Evolutionary conservation across 2,888 invertebrate species (phyloP).

Genomic region (Drosophila rellima): DNA sequence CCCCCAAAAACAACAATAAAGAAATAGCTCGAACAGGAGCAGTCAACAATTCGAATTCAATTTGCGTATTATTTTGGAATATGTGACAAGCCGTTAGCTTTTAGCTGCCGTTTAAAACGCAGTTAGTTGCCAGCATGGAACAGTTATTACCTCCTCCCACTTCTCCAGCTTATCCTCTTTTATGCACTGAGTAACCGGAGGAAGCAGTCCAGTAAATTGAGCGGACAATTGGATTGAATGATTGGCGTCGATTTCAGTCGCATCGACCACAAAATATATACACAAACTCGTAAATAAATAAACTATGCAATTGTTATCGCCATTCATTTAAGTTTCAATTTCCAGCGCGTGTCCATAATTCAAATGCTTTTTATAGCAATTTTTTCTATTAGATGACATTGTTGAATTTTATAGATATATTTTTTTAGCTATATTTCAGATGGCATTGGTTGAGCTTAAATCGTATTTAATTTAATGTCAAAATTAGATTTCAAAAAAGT

Average conservation of each 20-base stretch:
- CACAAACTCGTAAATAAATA: constrained; percentile 37
- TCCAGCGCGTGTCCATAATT: constrained; percentile 63
- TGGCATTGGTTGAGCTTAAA: constrained; percentile 26
- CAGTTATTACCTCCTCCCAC: constrained; percentile 6
- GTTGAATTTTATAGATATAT: background rate
- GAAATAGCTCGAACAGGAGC: constrained; percentile 17
- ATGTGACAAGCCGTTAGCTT: constrained; percentile 70
- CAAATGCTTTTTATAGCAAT: constrained; percentile 31
- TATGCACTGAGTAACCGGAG: constrained; percentile 9
- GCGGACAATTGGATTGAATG: constrained; percentile 64
- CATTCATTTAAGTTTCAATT: constrained; percentile 61
- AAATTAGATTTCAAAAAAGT: constrained; percentile 35
- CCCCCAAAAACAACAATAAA: constrained; percentile 29
- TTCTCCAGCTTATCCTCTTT: background rate
- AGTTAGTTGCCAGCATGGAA: constrained; percentile 37
- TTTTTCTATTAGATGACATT: background rate
- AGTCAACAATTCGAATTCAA: constrained; percentile 59
- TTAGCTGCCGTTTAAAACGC: constrained; percentile 60
- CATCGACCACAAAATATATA: constrained; percentile 19
- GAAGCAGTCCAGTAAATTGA: constrained; percentile 54
- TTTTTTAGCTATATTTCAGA: constrained; percentile 13
- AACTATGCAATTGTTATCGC: constrained; percentile 32
- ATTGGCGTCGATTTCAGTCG: constrained; percentile 46
- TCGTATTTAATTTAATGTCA: constrained; percentile 31
- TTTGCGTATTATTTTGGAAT: constrained; percentile 65